Conservation (phyloP, 2,888 invertebrate genomes). For the Scrobipalpa costella region DNA sequence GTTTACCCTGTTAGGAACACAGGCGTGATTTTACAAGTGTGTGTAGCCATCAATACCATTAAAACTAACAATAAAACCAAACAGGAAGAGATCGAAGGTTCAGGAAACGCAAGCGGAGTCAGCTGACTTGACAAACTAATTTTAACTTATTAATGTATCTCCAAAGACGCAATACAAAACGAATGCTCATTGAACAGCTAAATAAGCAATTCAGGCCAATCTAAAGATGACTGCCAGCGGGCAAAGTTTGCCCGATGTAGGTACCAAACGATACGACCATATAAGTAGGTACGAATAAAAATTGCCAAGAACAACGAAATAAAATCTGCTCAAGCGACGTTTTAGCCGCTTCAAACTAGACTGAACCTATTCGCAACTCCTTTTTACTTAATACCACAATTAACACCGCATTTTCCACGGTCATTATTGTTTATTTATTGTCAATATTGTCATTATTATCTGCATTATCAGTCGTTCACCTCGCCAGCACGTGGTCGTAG, state of each 20-base stretch:
- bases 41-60: background rate
- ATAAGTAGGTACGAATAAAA: slow-evolving; percentile 9
- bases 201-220: slow-evolving; percentile 31
- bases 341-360: background rate
- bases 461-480: slow-evolving; percentile 77
- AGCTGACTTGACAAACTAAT: background rate
- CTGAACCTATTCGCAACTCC: background rate
- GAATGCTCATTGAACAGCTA: slow-evolving; percentile 12
- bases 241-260: slow-evolving; percentile 12
- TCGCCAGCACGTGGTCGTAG: slow-evolving; percentile 73
- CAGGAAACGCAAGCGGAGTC: background rate
- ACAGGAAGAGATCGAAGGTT: slow-evolving; percentile 9
- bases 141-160: background rate
- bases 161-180: slow-evolving; percentile 18
- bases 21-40: background rate
- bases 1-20: too few relatives aligned
- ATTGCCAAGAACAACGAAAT: slow-evolving; percentile 7
- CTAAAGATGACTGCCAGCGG: slow-evolving; percentile 17
- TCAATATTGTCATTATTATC: slow-evolving; percentile 68
- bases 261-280: background rate
- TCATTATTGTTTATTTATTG: slow-evolving; percentile 59
- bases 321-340: background rate
- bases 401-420: slow-evolving; percentile 1
- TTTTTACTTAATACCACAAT: background rate
- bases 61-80: background rate